A percentile compares a stretch with the other conserved stretches of the same genome.
Conservation (phyloP, 2,113 vertebrate genomes). For the Anolis carolinensis region DNA sequence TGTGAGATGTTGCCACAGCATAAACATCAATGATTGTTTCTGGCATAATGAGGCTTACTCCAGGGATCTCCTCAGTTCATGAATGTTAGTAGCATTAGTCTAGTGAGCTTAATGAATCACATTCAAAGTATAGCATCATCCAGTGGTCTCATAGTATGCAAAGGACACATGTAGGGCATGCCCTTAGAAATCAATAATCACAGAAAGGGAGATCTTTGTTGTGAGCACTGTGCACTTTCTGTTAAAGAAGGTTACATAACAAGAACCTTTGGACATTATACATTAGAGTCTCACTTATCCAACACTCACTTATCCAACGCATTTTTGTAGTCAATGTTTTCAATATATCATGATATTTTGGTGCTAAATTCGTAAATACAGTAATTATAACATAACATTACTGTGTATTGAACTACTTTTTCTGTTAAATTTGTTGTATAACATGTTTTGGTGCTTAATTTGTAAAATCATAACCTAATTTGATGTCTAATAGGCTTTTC, state of each 20-base stretch:
- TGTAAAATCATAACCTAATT: no score
- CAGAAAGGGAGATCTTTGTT: background rate
- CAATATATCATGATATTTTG: no score
- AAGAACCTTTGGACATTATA: background rate
- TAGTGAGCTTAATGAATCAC: background rate
- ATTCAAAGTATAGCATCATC: background rate
- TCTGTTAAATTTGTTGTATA: no score
- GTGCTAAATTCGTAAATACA: no score
- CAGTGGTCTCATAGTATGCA: background rate
- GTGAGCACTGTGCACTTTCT: background rate
- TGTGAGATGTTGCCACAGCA: background rate
- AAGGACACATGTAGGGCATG: background rate
- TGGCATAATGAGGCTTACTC: background rate
- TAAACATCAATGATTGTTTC: background rate
- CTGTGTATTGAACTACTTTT: no score
- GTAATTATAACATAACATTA: no score
- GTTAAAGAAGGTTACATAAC: background rate
- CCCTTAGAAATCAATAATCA: background rate
- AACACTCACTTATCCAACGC: no score
- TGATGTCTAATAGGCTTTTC: no score
- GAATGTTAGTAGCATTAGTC: background rate
- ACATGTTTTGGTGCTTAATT: no score
- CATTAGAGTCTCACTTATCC: no score
- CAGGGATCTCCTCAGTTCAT: background rate
- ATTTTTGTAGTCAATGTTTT: no score